These are phyloP conservation scores for Thermophis baileyi DNA, from an alignment of 2,113 vertebrate species.

Conservation along the genomic window DNA sequence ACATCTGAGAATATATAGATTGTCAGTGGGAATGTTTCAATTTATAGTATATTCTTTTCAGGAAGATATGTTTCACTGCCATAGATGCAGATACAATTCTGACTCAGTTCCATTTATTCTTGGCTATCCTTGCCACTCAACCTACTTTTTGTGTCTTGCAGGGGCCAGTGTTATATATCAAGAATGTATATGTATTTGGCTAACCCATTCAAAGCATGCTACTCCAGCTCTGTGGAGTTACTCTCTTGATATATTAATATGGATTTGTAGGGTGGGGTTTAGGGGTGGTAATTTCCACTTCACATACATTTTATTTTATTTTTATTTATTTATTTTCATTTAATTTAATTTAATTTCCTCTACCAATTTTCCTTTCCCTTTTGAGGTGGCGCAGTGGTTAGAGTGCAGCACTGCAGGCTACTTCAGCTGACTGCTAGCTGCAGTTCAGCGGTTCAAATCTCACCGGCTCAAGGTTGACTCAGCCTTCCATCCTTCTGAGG, in stretches of 20 bases:
- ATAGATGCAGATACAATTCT: background rate
- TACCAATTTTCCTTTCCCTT: background rate
- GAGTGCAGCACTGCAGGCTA: too few species aligned
- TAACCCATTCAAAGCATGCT: background rate
- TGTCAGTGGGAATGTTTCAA: background rate
- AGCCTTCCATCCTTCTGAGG: too few species aligned
- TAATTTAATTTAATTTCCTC: background rate
- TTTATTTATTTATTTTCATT: background rate
- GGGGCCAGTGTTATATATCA: background rate
- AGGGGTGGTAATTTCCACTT: background rate
- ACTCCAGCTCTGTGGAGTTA: background rate
- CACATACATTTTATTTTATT: background rate
- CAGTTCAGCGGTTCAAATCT: too few species aligned
- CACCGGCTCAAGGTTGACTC: too few species aligned
- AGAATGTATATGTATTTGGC: background rate
- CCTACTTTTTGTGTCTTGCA: background rate
- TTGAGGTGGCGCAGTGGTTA: too few species aligned
- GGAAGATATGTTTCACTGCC: background rate
- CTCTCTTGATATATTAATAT: background rate
- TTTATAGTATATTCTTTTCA: background rate
- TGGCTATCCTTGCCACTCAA: background rate
- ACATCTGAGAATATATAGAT: background rate
- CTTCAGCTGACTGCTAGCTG: too few species aligned
- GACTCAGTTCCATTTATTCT: background rate
- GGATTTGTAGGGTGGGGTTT: background rate